phyloP scores from a whole-genome alignment of 64 coral and sea anemone genomes.

The Trachythela sp. region DNA sequence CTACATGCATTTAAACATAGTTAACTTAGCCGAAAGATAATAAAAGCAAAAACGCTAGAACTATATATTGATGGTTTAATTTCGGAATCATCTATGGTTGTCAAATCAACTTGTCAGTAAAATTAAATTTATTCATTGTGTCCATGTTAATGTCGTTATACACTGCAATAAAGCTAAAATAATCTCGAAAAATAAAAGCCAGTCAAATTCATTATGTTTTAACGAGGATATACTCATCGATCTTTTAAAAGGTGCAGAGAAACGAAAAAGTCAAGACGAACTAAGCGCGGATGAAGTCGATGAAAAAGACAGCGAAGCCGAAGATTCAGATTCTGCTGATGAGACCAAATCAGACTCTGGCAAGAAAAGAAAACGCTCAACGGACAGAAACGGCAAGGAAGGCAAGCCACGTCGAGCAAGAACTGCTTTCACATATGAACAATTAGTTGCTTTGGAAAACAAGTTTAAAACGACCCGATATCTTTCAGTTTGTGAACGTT shows the following conservation, averaged over 20 bases:
- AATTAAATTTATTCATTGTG: too few relatives aligned
- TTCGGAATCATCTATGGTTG: too few relatives aligned
- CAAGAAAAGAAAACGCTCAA: slow-evolving; percentile 78
- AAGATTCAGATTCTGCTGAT: slow-evolving; percentile 23
- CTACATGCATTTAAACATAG: too few relatives aligned
- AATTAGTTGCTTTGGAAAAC: slow-evolving; percentile 98
- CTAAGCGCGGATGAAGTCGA: neutral
- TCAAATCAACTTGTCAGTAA: too few relatives aligned
- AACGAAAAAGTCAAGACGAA: slow-evolving; percentile 9
- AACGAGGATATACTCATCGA: neutral
- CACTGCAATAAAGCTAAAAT: too few relatives aligned
- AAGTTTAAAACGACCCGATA: slow-evolving; percentile 99
- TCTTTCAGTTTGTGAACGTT: slow-evolving; percentile 94
- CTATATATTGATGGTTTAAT: too few relatives aligned
- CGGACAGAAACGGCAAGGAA: slow-evolving; percentile 72
- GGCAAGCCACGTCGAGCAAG: slow-evolving; percentile 88
- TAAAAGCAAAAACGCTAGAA: too few relatives aligned
- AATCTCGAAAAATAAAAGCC: too few relatives aligned
- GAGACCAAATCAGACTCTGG: slow-evolving; percentile 36
- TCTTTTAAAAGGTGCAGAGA: neutral
- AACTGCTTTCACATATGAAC: slow-evolving; percentile 99
- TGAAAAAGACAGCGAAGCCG: slow-evolving; percentile 25
- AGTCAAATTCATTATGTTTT: too few relatives aligned
- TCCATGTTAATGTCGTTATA: too few relatives aligned
- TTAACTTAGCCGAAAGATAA: too few relatives aligned